Percentiles rank a stretch among this genome's conserved stretches.
These are phyloP conservation scores for Eristalinus aeneus DNA, from an alignment of 2,888 invertebrate species.

Conservation along the genomic window DNA sequence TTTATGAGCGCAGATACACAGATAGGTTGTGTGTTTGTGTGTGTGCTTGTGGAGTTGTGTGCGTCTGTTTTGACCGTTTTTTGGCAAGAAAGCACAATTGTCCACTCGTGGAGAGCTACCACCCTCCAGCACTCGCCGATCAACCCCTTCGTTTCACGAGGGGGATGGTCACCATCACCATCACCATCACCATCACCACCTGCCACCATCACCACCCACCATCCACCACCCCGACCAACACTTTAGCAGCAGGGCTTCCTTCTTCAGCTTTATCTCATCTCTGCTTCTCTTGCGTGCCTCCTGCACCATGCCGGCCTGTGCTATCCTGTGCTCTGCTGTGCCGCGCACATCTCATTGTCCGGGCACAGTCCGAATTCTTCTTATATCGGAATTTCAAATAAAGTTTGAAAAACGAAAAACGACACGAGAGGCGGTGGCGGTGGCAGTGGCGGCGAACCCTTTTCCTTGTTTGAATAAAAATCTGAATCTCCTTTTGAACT, in stretches of 20 bases:
- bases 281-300: constrained; percentile 11
- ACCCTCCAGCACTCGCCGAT: neutral
- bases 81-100: constrained; percentile 71
- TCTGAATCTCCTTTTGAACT: constrained; percentile 48
- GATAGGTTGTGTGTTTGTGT: constrained; percentile 71
- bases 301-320: constrained; percentile 25
- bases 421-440: neutral
- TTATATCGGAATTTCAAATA: constrained; percentile 70
- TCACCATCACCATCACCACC: neutral
- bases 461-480: constrained; percentile 68
- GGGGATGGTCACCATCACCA: neutral
- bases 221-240: neutral
- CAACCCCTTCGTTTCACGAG: constrained; percentile 46
- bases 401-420: constrained; percentile 60
- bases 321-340: neutral
- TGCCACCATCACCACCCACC: neutral
- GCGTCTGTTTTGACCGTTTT: constrained; percentile 71
- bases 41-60: constrained; percentile 62
- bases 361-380: constrained; percentile 65
- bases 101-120: constrained; percentile 65
- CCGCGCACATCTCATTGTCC: constrained; percentile 37
- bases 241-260: constrained; percentile 30
- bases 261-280: constrained; percentile 49
- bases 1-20: constrained; percentile 61
- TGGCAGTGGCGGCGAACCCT: constrained; percentile 41